A percentile compares a stretch with the other conserved stretches of the same genome.
phyloP scores from a whole-genome alignment of 2,797 vertebrate genomes.

The Parauchenoglanis punctatus region DNA sequence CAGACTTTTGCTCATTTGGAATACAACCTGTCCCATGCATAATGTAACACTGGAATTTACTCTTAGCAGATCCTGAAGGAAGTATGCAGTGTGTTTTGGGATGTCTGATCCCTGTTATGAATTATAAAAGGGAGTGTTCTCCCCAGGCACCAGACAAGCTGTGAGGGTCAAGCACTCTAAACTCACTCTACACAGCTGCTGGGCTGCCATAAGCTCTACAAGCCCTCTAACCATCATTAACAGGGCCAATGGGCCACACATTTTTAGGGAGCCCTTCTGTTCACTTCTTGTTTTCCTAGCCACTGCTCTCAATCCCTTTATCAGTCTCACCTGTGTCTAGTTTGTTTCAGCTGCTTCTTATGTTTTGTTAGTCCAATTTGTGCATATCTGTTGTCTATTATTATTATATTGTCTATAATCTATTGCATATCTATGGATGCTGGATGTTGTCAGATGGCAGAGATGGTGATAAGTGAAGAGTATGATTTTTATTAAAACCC shows the following conservation, averaged over 20 bases:
- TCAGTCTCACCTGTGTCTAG: slow-evolving; percentile 4
- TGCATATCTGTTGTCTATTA: neutral
- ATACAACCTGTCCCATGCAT: slow-evolving; percentile 62
- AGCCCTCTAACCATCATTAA: slow-evolving; percentile 19
- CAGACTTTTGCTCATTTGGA: slow-evolving; percentile 49
- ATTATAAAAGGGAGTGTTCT: slow-evolving; percentile 76
- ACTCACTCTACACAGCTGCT: slow-evolving; percentile 56
- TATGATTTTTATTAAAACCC: neutral
- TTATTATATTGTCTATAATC: too few species aligned
- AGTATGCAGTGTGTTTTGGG: slow-evolving; percentile 57
- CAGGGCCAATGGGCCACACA: slow-evolving; percentile 27
- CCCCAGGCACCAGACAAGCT: slow-evolving; percentile 62
- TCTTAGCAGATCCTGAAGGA: slow-evolving; percentile 56
- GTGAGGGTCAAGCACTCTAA: slow-evolving; percentile 66
- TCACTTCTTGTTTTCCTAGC: slow-evolving; percentile 21
- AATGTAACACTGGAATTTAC: slow-evolving; percentile 69
- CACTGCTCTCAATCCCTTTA: neutral
- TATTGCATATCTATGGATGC: too few species aligned
- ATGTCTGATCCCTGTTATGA: slow-evolving; percentile 72
- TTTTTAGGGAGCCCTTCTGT: slow-evolving; percentile 19
- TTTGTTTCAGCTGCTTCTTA: neutral
- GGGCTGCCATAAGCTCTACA: slow-evolving; percentile 28
- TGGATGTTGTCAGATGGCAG: neutral
- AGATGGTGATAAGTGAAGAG: neutral
- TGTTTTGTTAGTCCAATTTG: neutral